These are phyloP conservation scores for Xiphophorus birchmanni DNA, from an alignment of 2,797 vertebrate species.

Conservation along the genomic window DNA sequence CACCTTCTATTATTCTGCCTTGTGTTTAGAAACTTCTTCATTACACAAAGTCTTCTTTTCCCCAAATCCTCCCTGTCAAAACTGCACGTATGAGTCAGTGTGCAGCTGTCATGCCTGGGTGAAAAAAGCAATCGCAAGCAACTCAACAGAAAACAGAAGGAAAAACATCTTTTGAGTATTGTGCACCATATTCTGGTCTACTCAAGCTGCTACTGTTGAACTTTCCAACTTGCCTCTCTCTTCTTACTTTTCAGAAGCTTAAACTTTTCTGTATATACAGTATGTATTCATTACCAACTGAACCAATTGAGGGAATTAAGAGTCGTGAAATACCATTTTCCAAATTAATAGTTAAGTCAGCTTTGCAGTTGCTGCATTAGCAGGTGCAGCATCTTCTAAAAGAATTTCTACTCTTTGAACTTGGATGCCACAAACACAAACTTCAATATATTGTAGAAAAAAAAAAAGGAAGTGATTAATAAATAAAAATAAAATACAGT, in stretches of 20 bases:
- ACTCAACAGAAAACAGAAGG: not conserved
- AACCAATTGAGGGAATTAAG: not conserved
- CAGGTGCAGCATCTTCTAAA: not conserved
- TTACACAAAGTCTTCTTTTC: not conserved
- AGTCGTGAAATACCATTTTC: not conserved
- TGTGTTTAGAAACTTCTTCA: not conserved
- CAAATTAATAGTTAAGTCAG: not conserved
- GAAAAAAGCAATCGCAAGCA: not conserved
- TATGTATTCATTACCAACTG: not conserved
- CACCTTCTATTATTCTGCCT: conserved; percentile 6
- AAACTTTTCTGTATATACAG: not conserved
- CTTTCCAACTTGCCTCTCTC: not conserved
- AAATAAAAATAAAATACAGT: not conserved
- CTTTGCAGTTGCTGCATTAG: not conserved
- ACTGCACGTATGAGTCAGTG: conserved; percentile 1
- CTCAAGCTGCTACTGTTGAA: not conserved
- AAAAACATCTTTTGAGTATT: not conserved
- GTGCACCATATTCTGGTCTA: no score
- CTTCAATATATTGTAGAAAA: not conserved
- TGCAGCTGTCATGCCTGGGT: not conserved
- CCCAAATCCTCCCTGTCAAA: not conserved
- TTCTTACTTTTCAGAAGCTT: not conserved
- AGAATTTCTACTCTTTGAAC: not conserved
- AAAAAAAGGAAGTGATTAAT: not conserved
- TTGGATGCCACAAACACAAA: not conserved